Evolutionary conservation across 2,888 invertebrate species (phyloP).

Genomic region (Drosophila demipolita): DNA sequence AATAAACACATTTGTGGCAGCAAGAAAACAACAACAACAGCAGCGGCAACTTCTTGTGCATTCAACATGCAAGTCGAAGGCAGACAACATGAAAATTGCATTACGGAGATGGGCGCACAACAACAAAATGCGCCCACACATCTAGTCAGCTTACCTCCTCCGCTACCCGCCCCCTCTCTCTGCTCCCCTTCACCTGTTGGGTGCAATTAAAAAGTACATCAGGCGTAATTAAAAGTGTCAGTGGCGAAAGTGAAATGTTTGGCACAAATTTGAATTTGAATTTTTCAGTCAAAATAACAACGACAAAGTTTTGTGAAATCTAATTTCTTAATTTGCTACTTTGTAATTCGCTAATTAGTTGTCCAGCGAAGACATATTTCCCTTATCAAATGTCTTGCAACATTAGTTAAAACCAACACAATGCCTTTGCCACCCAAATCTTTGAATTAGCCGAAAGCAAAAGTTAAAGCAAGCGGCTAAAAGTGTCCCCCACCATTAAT

Average conservation of each 20-base stretch:
- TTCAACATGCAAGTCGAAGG: slow-evolving; percentile 39
- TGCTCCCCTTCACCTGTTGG: slow-evolving; percentile 37
- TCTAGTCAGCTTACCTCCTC: slow-evolving; percentile 9
- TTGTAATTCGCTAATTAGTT: slow-evolving; percentile 61
- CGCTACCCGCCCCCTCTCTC: slow-evolving; percentile 2
- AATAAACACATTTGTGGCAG: slow-evolving; percentile 65
- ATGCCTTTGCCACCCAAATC: slow-evolving; percentile 48
- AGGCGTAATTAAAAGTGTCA: slow-evolving; percentile 62
- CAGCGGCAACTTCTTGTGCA: slow-evolving; percentile 42
- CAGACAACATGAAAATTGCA: slow-evolving; percentile 70
- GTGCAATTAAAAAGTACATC: slow-evolving; percentile 66
- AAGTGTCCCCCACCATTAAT: not conserved
- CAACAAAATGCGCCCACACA: slow-evolving; percentile 27
- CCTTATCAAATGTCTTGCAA: slow-evolving; percentile 43
- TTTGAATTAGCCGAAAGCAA: slow-evolving; percentile 63
- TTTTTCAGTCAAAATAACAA: slow-evolving; percentile 4
- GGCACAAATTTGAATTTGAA: slow-evolving; percentile 26
- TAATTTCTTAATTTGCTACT: slow-evolving; percentile 19
- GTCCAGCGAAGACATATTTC: slow-evolving; percentile 1
- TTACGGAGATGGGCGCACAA: slow-evolving; percentile 43
- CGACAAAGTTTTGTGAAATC: slow-evolving; percentile 24
- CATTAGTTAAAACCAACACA: slow-evolving; percentile 57
- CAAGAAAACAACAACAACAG: slow-evolving; percentile 1
- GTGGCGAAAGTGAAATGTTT: slow-evolving; percentile 28
- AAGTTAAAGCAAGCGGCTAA: slow-evolving; percentile 22